Evolutionary conservation across 1,140 invertebrate genomes (phyloP).

Genomic region (Hyposmocoma kahamanoa): DNA sequence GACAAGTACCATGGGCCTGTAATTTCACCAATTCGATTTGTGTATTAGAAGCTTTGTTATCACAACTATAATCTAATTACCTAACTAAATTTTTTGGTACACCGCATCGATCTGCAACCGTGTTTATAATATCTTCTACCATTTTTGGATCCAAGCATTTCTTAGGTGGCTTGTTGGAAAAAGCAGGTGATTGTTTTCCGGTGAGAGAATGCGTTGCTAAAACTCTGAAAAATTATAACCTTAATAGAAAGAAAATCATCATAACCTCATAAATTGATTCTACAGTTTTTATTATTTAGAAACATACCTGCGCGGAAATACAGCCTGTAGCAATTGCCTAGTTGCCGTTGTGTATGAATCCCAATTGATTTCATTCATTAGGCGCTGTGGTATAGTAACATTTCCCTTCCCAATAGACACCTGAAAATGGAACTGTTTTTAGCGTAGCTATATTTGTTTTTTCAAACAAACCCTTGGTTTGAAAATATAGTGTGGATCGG

Average conservation of each 20-base stretch:
- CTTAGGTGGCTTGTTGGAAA: conserved; percentile 22
- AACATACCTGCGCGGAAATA: conserved; percentile 42
- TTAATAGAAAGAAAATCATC: background rate
- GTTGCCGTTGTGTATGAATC: conserved; percentile 34
- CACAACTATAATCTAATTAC: conserved; percentile 13
- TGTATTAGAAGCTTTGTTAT: too few species aligned
- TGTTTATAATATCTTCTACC: conserved; percentile 27
- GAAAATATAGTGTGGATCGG: too few species aligned
- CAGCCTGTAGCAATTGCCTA: conserved; percentile 31
- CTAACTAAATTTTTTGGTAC: conserved; percentile 24
- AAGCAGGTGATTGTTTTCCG: conserved; percentile 30
- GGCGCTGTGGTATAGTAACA: conserved; percentile 24
- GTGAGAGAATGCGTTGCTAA: conserved; percentile 32
- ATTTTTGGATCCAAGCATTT: conserved; percentile 23
- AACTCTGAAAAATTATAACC: conserved; percentile 15
- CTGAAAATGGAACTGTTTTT: too few species aligned
- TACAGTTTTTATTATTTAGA: background rate
- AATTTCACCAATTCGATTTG: too few species aligned
- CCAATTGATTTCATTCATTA: conserved; percentile 38
- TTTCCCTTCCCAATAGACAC: conserved; percentile 31
- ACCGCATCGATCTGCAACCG: conserved; percentile 21
- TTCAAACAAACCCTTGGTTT: too few species aligned
- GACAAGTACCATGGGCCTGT: too few species aligned
- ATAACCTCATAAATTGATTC: background rate
- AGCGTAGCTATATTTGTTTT: too few species aligned